phyloP scores from a whole-genome alignment of 2,888 invertebrate species.

The Drosophila flavopinicola region DNA sequence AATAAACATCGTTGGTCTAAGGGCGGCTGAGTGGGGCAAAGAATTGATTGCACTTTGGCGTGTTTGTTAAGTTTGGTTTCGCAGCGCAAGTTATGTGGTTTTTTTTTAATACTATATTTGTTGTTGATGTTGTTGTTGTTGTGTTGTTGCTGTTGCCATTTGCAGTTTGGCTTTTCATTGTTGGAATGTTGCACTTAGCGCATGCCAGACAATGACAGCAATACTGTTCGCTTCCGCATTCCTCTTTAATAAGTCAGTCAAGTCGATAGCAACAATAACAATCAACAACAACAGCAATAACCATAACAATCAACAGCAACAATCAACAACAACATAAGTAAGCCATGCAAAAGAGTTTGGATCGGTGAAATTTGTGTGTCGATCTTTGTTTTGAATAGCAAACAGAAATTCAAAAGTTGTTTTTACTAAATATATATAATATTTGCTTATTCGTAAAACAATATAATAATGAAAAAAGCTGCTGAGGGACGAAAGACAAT shows the following conservation, averaged over 20 bases:
- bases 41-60: constrained; percentile 65
- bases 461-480: too few relatives aligned
- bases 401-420: not conserved
- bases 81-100: constrained; percentile 22
- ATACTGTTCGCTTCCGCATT: constrained; percentile 54
- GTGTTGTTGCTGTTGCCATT: constrained; percentile 33
- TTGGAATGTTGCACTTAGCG: constrained; percentile 62
- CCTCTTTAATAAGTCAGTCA: constrained; percentile 58
- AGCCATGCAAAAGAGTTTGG: constrained; percentile 15
- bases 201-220: constrained; percentile 37
- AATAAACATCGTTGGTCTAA: constrained; percentile 14
- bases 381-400: constrained; percentile 5
- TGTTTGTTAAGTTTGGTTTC: constrained; percentile 40
- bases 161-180: constrained; percentile 43
- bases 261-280: constrained; percentile 36
- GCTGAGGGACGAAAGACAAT: too few relatives aligned
- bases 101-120: constrained; percentile 21
- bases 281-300: constrained; percentile 10
- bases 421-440: too few relatives aligned
- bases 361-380: constrained; percentile 1
- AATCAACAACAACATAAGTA: constrained; percentile 5
- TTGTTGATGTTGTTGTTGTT: constrained; percentile 17
- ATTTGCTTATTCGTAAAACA: too few relatives aligned
- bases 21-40: constrained; percentile 22
- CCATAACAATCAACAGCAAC: constrained; percentile 3